Percentiles rank a stretch among this genome's conserved stretches.
Evolutionary conservation across 2,113 vertebrate species (phyloP).

Genomic region (Clarias macrocephalus): DNA sequence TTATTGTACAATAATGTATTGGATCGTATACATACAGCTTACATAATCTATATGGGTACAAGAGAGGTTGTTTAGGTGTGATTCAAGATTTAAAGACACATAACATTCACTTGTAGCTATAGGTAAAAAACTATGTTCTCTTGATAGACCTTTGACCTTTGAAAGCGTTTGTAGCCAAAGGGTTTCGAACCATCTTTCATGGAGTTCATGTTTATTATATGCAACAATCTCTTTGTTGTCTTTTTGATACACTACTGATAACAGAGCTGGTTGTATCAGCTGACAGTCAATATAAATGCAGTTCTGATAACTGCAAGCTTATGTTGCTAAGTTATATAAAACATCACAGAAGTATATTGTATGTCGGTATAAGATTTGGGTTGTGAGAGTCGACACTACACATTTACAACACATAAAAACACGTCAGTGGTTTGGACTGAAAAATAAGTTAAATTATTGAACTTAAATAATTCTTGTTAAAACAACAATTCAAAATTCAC

Average conservation of each 20-base stretch:
- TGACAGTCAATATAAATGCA: not conserved
- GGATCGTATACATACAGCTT: not conserved
- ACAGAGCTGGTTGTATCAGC: not conserved
- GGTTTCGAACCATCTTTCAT: not conserved
- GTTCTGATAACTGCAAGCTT: not conserved
- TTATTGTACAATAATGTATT: not conserved
- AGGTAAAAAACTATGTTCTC: not conserved
- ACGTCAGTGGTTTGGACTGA: not conserved
- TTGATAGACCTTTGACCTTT: too few relatives aligned
- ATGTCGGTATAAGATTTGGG: not conserved
- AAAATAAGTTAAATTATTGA: not conserved
- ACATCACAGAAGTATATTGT: not conserved
- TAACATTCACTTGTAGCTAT: not conserved
- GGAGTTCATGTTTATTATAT: not conserved
- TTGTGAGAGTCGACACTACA: not conserved
- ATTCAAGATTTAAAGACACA: not conserved
- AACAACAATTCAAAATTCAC: not conserved
- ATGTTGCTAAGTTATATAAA: not conserved
- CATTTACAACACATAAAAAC: not conserved
- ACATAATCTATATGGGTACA: not conserved
- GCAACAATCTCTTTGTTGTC: not conserved
- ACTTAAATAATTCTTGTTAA: too few relatives aligned
- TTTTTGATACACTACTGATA: slow-evolving; percentile 4
- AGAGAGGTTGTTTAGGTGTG: not conserved
- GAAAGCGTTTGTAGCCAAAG: not conserved